Evolutionary conservation across 2,888 invertebrate species (phyloP).

Genomic region (Fragum sueziense): DNA sequence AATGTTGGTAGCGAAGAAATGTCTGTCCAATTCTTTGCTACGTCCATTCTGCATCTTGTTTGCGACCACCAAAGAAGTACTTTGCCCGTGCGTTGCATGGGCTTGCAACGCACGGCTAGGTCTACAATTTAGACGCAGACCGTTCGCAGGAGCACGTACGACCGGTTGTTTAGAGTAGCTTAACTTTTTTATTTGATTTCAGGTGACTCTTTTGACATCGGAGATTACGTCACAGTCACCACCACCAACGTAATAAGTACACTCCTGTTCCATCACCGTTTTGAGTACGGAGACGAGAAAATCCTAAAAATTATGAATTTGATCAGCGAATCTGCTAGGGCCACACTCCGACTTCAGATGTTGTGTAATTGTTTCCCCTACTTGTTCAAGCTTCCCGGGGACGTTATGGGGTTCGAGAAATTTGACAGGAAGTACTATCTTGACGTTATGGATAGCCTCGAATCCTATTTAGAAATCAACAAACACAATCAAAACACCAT

Average conservation of each 20-base stretch:
- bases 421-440: not conserved
- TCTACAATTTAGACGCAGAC: no score
- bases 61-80: no score
- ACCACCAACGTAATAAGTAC: constrained; percentile 9
- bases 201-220: constrained; percentile 28
- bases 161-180: no score
- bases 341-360: not conserved
- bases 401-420: not conserved
- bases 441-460: not conserved
- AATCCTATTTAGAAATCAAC: not conserved
- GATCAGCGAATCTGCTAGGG: not conserved
- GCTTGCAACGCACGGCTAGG: no score
- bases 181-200: no score
- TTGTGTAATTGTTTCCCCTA: not conserved
- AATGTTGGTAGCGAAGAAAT: no score
- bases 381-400: not conserved
- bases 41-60: no score
- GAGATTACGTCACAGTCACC: constrained; percentile 13
- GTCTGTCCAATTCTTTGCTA: no score
- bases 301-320: not conserved
- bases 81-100: no score
- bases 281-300: not conserved
- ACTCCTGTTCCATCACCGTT: constrained; percentile 14
- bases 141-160: no score
- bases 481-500: not conserved